These are phyloP conservation scores for Halocaridina rubra DNA, from an alignment of 2,888 invertebrate genomes.

Conservation along the genomic window DNA sequence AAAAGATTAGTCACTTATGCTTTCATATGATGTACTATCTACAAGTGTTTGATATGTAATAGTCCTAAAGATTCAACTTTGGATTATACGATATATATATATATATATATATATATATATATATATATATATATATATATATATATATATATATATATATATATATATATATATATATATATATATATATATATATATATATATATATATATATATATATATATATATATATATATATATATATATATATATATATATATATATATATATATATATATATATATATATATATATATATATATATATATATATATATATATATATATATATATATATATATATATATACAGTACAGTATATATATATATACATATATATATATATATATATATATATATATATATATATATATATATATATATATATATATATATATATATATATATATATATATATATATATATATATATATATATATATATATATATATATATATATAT, in stretches of 20 bases:
- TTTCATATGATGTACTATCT: too few species aligned
- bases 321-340: slow-evolving; percentile 22
- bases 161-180: too few species aligned
- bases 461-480: slow-evolving; percentile 28
- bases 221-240: slow-evolving; percentile 13
- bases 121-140: background rate
- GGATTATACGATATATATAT: background rate
- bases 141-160: background rate
- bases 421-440: slow-evolving; percentile 25
- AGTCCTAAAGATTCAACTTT: too few species aligned
- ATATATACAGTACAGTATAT: too few species aligned
- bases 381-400: slow-evolving; percentile 35
- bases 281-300: slow-evolving; percentile 2
- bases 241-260: slow-evolving; percentile 3
- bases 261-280: slow-evolving; percentile 4
- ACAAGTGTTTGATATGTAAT: too few species aligned
- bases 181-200: too few species aligned
- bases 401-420: slow-evolving; percentile 31
- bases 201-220: background rate
- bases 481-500: slow-evolving; percentile 24
- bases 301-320: slow-evolving; percentile 12
- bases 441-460: slow-evolving; percentile 14
- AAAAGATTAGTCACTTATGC: too few species aligned
- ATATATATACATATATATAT: slow-evolving; percentile 36
- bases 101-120: background rate